Evolutionary conservation across 2,888 invertebrate genomes (phyloP).

Genomic region (Pediacus dermestoides): DNA sequence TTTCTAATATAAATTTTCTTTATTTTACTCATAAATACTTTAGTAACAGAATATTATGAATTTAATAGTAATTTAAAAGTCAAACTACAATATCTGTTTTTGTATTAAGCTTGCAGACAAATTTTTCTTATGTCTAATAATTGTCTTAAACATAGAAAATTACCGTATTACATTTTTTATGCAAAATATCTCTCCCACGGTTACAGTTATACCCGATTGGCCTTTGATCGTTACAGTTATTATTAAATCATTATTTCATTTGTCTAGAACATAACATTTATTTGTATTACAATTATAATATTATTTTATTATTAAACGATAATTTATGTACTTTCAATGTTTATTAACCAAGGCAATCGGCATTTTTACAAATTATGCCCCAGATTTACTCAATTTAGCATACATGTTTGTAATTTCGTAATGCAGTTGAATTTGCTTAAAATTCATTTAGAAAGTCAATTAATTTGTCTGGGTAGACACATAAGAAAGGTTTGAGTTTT

Average conservation of each 20-base stretch:
- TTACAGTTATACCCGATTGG: conserved; percentile 14
- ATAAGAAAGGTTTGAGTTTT: no score
- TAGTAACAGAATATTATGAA: no score
- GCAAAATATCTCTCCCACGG: conserved; percentile 24
- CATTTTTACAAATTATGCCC: conserved; percentile 19
- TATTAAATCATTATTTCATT: conserved; percentile 18
- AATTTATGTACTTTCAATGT: conserved; percentile 27
- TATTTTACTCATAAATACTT: no score
- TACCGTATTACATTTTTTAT: no score
- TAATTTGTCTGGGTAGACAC: no score
- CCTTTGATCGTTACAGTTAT: conserved; percentile 21
- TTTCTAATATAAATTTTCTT: no score
- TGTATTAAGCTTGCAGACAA: no score
- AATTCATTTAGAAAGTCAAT: conserved; percentile 10
- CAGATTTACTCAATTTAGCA: conserved; percentile 12
- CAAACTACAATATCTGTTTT: no score
- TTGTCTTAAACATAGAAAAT: no score
- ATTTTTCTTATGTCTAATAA: no score
- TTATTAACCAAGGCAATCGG: conserved; percentile 29
- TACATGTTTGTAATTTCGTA: conserved; percentile 6
- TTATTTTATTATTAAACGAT: conserved; percentile 19
- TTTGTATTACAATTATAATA: conserved; percentile 26
- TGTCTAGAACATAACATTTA: conserved; percentile 12
- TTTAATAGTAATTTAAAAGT: no score
- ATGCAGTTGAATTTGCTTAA: conserved; percentile 1